Percentiles rank a stretch among this genome's conserved stretches.
These are phyloP conservation scores for Cephus spinipes DNA, from an alignment of 2,888 invertebrate species.

Conservation along the genomic window DNA sequence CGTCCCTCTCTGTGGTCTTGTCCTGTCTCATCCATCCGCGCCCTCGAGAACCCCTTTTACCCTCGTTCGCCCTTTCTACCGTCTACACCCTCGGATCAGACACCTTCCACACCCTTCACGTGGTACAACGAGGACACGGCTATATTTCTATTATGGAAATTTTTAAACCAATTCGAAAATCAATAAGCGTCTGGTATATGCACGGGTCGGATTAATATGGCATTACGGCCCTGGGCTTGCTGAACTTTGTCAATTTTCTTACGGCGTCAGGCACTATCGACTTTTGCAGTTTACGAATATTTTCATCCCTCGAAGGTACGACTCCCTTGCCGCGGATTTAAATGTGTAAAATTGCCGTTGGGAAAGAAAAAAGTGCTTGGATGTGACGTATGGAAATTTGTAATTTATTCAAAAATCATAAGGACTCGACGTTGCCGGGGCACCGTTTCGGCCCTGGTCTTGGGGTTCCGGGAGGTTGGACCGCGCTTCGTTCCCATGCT, in stretches of 20 bases:
- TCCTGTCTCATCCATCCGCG: slow-evolving; percentile 20
- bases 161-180: slow-evolving; percentile 66
- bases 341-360: not conserved
- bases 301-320: not conserved
- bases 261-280: not conserved
- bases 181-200: slow-evolving; percentile 49
- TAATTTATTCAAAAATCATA: not conserved
- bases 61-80: slow-evolving; percentile 11
- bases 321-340: not conserved
- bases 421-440: not conserved
- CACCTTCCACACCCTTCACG: slow-evolving; percentile 22
- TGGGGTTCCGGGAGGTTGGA: slow-evolving; percentile 50
- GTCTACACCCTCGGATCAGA: slow-evolving; percentile 16
- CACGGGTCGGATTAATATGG: not conserved
- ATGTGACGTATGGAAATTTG: not conserved
- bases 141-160: slow-evolving; percentile 61
- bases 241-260: not conserved
- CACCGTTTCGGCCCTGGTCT: slow-evolving; percentile 9
- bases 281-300: not conserved
- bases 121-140: slow-evolving; percentile 10
- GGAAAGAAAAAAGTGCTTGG: not conserved
- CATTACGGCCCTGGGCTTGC: not conserved
- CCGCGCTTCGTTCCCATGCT: slow-evolving; percentile 40
- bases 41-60: slow-evolving; percentile 22
- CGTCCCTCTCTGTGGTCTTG: slow-evolving; percentile 30